Evolutionary conservation across 2,113 vertebrate species (phyloP).

Genomic region (Melospiza georgiana): DNA sequence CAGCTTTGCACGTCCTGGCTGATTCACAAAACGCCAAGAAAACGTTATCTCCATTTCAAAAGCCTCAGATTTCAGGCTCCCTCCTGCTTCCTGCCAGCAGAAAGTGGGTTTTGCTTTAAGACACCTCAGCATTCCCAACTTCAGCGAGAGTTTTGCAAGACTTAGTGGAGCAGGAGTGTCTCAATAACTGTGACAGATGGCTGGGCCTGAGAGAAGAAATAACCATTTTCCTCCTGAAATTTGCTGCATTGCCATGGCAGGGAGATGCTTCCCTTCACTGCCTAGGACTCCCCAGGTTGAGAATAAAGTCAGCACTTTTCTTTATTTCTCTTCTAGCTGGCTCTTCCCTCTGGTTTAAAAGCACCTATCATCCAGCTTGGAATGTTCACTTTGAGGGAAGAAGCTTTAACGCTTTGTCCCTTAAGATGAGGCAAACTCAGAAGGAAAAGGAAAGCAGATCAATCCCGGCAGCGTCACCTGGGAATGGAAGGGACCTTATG

Average conservation of each 20-base stretch:
- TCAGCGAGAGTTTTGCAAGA: neutral
- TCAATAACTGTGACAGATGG: neutral
- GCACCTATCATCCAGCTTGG: neutral
- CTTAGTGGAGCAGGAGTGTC: neutral
- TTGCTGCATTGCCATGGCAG: neutral
- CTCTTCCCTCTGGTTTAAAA: neutral
- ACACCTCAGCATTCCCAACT: neutral
- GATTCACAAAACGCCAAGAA: neutral
- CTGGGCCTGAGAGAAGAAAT: constrained; percentile 19
- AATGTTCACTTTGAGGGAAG: neutral
- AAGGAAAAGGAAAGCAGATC: neutral
- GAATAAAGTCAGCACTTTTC: constrained; percentile 23
- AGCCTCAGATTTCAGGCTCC: neutral
- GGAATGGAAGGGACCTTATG: neutral
- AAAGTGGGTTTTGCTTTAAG: neutral
- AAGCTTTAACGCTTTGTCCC: neutral
- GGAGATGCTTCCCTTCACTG: neutral
- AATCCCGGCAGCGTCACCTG: neutral
- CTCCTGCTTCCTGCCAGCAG: neutral
- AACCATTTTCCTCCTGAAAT: constrained; percentile 16
- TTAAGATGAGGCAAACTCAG: neutral
- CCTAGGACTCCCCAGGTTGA: neutral
- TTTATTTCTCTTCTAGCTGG: neutral
- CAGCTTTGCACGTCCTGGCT: neutral
- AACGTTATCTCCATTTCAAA: neutral